These are phyloP conservation scores for Bombylius discolor DNA, from an alignment of 2,888 invertebrate species.

Conservation along the genomic window DNA sequence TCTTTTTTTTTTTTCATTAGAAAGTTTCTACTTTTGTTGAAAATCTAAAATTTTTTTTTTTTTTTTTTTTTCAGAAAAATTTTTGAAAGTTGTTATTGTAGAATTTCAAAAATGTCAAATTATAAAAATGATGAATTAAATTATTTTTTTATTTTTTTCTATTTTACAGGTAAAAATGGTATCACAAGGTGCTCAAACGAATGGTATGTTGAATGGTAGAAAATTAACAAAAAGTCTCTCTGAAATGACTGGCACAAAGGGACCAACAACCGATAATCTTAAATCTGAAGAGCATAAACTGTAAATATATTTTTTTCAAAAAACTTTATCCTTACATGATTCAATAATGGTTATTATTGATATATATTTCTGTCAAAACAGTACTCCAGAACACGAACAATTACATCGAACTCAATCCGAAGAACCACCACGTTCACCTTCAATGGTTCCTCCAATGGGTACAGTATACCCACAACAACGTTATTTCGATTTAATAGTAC, in stretches of 20 bases:
- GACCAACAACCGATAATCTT: neutral
- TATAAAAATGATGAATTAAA: too few relatives aligned
- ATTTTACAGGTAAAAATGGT: constrained; percentile 62
- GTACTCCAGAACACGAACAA: constrained; percentile 51
- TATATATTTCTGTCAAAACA: constrained; percentile 1
- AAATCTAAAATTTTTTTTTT: too few relatives aligned
- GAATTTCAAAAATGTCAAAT: too few relatives aligned
- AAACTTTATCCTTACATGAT: neutral
- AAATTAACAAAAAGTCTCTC: constrained; percentile 74
- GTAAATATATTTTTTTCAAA: neutral
- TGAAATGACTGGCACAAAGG: constrained; percentile 48
- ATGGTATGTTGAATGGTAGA: constrained; percentile 60
- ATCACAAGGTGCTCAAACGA: constrained; percentile 81
- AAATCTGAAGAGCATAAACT: neutral
- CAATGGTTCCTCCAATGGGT: constrained; percentile 18
- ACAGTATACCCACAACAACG: constrained; percentile 6
- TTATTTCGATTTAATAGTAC: constrained; percentile 29
- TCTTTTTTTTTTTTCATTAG: too few relatives aligned
- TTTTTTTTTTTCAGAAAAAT: too few relatives aligned
- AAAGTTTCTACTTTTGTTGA: too few relatives aligned
- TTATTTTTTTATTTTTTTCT: too few relatives aligned
- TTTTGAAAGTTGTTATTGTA: too few relatives aligned
- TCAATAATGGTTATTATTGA: neutral
- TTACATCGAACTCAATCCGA: constrained; percentile 75
- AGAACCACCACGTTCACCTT: constrained; percentile 58